phyloP scores from a whole-genome alignment of 2,888 invertebrate species.

The Ashinkailepas kermadecensis region DNA sequence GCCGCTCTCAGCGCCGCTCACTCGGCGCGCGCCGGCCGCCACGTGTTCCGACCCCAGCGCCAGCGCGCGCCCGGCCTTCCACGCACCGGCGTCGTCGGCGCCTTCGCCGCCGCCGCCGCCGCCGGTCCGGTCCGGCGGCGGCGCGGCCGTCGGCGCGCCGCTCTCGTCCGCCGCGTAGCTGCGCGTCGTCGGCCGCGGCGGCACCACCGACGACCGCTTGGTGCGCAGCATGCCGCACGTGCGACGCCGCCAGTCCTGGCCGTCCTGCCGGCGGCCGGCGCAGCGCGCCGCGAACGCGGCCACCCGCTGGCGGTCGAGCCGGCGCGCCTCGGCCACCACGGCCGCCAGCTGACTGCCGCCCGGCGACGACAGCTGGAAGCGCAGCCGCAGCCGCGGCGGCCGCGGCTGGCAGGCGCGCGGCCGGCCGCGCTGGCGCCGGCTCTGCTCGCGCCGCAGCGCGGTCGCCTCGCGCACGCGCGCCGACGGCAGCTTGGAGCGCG shows the following conservation, averaged over 20 bases:
- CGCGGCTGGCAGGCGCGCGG: background rate
- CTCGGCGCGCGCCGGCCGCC: too few species aligned
- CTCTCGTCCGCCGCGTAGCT: background rate
- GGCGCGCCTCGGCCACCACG: background rate
- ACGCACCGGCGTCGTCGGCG: background rate
- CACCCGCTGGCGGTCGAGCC: background rate
- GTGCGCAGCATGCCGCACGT: background rate
- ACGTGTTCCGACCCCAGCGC: too few species aligned
- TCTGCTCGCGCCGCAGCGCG: background rate
- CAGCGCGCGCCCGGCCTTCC: too few species aligned
- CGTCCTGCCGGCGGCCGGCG: too few species aligned
- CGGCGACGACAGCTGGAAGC: too few species aligned
- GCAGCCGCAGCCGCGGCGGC: background rate
- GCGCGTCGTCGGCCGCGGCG: background rate
- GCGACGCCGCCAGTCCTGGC: background rate
- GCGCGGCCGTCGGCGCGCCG: background rate
- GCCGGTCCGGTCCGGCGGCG: background rate
- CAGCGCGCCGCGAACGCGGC: background rate
- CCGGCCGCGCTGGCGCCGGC: background rate
- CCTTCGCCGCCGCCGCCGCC: background rate
- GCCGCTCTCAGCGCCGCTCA: too few species aligned
- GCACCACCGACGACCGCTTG: background rate
- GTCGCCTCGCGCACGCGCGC: background rate
- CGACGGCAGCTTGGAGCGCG: background rate
- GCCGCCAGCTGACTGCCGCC: too few species aligned